Conservation (phyloP, 2,888 invertebrate species). For the Meteorus colon region DNA sequence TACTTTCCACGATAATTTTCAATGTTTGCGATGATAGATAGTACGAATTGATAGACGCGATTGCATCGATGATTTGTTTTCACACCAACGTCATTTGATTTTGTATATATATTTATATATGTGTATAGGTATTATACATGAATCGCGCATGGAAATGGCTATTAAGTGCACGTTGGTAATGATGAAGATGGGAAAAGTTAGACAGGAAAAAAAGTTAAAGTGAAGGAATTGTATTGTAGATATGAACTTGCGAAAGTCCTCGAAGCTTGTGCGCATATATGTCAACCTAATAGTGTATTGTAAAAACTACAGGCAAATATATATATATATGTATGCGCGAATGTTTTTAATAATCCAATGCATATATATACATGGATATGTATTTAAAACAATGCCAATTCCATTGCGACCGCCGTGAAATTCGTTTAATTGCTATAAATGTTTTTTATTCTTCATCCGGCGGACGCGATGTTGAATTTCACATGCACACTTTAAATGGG, state of each 20-base stretch:
- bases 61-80: conserved; percentile 31
- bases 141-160: neutral
- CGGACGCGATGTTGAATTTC: conserved; percentile 38
- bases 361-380: conserved; percentile 43
- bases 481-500: conserved; percentile 37
- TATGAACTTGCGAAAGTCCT: conserved; percentile 24
- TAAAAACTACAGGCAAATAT: neutral
- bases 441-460: conserved; percentile 55
- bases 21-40: conserved; percentile 21
- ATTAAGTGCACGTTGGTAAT: conserved; percentile 1
- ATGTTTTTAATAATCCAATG: conserved; percentile 4
- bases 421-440: conserved; percentile 62
- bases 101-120: neutral
- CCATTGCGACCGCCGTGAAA: conserved; percentile 57
- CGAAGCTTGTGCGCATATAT: conserved; percentile 18
- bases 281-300: neutral
- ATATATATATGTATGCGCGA: neutral
- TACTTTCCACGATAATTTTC: conserved; percentile 6
- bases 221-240: neutral
- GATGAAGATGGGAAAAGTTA: neutral
- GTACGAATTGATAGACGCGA: conserved; percentile 32
- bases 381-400: conserved; percentile 64
- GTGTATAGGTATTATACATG: neutral
- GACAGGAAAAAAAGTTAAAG: neutral
- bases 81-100: neutral